phyloP scores from a whole-genome alignment of 2,888 invertebrate species.

The Scaptomyza flava region DNA sequence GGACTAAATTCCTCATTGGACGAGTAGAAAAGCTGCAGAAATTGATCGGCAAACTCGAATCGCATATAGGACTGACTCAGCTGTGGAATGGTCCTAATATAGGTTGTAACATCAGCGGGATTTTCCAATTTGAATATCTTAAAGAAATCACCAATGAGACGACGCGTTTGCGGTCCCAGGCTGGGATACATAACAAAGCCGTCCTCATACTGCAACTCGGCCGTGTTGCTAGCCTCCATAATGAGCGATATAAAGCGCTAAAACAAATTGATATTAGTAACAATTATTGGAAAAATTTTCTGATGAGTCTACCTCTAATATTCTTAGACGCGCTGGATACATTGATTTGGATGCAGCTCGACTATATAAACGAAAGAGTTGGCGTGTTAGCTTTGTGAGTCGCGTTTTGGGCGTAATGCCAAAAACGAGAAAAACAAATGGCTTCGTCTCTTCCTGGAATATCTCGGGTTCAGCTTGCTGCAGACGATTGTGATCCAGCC shows the following conservation, averaged over 20 bases:
- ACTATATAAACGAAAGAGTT: slow-evolving; percentile 74
- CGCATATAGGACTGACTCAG: slow-evolving; percentile 79
- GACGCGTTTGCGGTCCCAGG: slow-evolving; percentile 69
- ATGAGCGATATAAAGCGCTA: slow-evolving; percentile 80
- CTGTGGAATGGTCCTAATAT: slow-evolving; percentile 70
- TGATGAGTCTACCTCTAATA: slow-evolving; percentile 72
- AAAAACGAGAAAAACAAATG: slow-evolving; percentile 76
- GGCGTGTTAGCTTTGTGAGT: slow-evolving; percentile 69
- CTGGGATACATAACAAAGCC: slow-evolving; percentile 75
- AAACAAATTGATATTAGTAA: slow-evolving; percentile 3
- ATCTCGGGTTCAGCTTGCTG: slow-evolving; percentile 65
- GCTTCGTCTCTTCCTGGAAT: slow-evolving; percentile 72
- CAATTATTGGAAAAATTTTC: neutral
- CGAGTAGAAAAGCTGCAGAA: slow-evolving; percentile 75
- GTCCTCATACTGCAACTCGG: slow-evolving; percentile 73
- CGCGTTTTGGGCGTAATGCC: slow-evolving; percentile 65
- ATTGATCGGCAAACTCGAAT: slow-evolving; percentile 78
- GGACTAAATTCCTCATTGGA: slow-evolving; percentile 67
- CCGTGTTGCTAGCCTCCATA: slow-evolving; percentile 79
- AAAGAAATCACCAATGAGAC: slow-evolving; percentile 75
- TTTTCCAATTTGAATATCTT: slow-evolving; percentile 74
- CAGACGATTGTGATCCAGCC: slow-evolving; percentile 85
- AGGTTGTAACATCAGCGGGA: slow-evolving; percentile 64
- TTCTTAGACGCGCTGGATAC: slow-evolving; percentile 55
- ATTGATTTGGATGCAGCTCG: slow-evolving; percentile 67